phyloP scores from a whole-genome alignment of 2,113 vertebrate genomes.

The Grammomys dolichurus region DNA sequence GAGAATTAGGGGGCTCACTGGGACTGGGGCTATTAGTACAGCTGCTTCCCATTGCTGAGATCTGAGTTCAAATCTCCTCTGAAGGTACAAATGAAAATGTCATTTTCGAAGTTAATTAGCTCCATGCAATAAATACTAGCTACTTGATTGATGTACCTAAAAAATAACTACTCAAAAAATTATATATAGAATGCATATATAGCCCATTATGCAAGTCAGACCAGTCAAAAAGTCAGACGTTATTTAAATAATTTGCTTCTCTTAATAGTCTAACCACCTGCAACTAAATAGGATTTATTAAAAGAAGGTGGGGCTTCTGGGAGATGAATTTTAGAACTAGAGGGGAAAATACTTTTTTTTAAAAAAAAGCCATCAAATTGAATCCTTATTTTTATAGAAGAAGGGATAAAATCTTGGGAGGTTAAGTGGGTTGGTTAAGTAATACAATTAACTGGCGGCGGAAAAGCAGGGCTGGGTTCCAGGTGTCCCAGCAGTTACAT shows the following conservation, averaged over 20 bases:
- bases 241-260: conserved; percentile 82
- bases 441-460: not conserved
- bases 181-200: conserved; percentile 35
- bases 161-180: conserved; percentile 72
- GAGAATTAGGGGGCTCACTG: conserved; percentile 73
- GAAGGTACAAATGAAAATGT: conserved; percentile 76
- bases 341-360: conserved; percentile 33
- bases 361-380: conserved; percentile 62
- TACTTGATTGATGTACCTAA: conserved; percentile 80
- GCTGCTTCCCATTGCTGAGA: conserved; percentile 80
- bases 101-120: conserved; percentile 81
- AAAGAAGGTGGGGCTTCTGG: conserved; percentile 75
- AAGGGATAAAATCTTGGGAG: conserved; percentile 53
- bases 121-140: conserved; percentile 77
- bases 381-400: conserved; percentile 53
- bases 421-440: conserved; percentile 50
- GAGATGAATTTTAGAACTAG: conserved; percentile 63
- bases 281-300: conserved; percentile 83
- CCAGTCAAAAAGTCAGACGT: conserved; percentile 80
- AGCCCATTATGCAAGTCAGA: conserved; percentile 69
- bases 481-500: not conserved
- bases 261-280: conserved; percentile 81
- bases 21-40: conserved; percentile 73
- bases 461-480: not conserved
- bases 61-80: conserved; percentile 82